Base-by-base conservation (phyloP, 2,888 invertebrate genomes). In the Entomobrya proxima region DNA sequence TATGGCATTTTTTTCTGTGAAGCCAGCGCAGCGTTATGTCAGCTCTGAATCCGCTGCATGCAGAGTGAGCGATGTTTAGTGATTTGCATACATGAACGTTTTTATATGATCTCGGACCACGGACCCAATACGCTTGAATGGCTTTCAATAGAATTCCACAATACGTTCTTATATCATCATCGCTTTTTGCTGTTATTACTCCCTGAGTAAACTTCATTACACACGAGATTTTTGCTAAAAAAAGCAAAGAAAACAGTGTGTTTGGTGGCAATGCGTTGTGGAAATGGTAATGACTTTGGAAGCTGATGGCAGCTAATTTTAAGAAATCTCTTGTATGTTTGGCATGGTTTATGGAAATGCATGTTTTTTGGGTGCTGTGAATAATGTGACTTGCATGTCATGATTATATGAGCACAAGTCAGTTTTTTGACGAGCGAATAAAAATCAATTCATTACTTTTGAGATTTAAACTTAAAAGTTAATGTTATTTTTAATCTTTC, bases 71-170 rank as follows among this genome's bases (percentile, higher is more conserved):
- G 15, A 15, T 35, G n/a, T 64, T 6, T 35, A n/a, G 30, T 61
- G 77, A 61, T 61, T 77, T 77, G 77, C 40, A 77, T 61, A 76
- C 15, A 58, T 76, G 44, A 35, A 11, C 61, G n/a, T 77, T 77
- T 77, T 77, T 44, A 44, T 40, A 61, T 27, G 44, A 77, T 77
- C 77, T 44, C 24, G 74, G 74, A 52, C 24, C 9, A 5, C n/a
- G 50, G n/a, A 55, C 11, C n/a, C 30, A 44, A 15, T 32, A 67
- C 67, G 78, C 67, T 35, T 79, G 67, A 35, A 24, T 67, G 64
- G 32, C 44, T 47, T 67, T 67, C 64, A 79, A 67, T 79, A 30
- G 30, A 79, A 79, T 79, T 79, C 44, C 67, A 47, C 78, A n/a
- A n/a, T n/a, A n/a, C n/a, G n/a, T n/a, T n/a, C n/a, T n/a, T n/a